Base-by-base conservation (phyloP, 2,113 vertebrate species). In the Psophia crepitans region DNA sequence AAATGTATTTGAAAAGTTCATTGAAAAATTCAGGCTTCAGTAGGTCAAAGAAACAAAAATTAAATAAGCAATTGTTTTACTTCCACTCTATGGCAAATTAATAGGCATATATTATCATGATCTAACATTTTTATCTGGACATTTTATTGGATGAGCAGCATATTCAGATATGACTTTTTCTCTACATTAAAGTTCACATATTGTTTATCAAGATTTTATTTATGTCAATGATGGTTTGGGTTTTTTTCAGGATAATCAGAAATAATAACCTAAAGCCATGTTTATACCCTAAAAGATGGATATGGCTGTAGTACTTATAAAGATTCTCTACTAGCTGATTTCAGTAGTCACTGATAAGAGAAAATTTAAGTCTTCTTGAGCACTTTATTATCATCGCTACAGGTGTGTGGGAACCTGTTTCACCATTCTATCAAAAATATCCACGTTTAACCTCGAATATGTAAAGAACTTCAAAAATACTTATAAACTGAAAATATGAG, bases 391-490 rank as follows among this genome's bases (percentile, higher is more conserved):
- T 60, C 24, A 1, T 56, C 2, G 51, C 2, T 33, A 3, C 9
- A 24, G 3, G 1, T 30, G 2, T 12, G 9, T 33, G 3, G 14
- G 17, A 70, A 65, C 1, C 1, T 27, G 4, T 48, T 89, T 53
- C 2, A 4, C 5, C 8, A 32, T 70, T 63, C 19, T 26, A 7
- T 26, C 3, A 81, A 75, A 78, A 66, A 28, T 10, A n/a, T 13
- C 5, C 10, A 46, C 2, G 4, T 63, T 85, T 79, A 75, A 26
- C 5, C 3, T 69, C 12, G 80, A 90, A 68, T 12, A 41, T 0
- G 61, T 43, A 35, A 57, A 39, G 6, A 15, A 4, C 6, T 87
- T 60, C 2, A 57, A 83, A 82, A 71, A 10, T 6, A 35, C 4
- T 6, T n/a, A 21, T 11, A 48, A 79, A 22, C 3, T 18, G 9